Evolutionary conservation across 2,797 vertebrate genomes (phyloP).

Genomic region (Tapera naevia): DNA sequence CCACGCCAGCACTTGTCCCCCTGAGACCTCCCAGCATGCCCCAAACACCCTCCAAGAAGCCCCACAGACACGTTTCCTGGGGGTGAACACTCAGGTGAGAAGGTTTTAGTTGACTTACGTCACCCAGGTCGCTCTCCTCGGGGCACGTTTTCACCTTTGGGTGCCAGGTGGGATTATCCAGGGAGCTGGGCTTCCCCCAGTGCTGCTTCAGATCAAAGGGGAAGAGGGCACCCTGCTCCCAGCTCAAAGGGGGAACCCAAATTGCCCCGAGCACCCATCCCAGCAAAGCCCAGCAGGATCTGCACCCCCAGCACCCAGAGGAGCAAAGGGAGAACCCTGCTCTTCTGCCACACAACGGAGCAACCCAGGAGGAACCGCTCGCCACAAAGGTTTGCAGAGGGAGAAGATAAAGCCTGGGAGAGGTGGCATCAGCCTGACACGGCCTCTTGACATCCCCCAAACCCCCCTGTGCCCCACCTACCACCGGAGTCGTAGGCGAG

Average conservation of each 20-base stretch:
- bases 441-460: not conserved
- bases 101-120: rapidly evolving
- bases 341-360: no score
- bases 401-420: not conserved
- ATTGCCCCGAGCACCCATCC: rapidly evolving
- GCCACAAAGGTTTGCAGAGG: not conserved
- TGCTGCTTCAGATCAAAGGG: rapidly evolving
- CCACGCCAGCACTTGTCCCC: rapidly evolving
- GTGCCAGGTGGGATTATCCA: rapidly evolving
- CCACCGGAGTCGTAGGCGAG: slow-evolving; percentile 79
- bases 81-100: rapidly evolving
- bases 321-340: not conserved
- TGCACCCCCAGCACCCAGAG: no score
- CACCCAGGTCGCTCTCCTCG: rapidly evolving
- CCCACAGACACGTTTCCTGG: rapidly evolving
- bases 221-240: not conserved
- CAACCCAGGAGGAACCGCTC: rapidly evolving
- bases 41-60: rapidly evolving
- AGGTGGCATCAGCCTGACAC: no score
- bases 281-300: not conserved
- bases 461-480: slow-evolving; percentile 40
- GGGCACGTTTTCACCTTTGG: not conserved
- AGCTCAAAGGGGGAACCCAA: not conserved
- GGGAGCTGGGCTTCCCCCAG: not conserved
- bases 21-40: rapidly evolving